These are phyloP conservation scores for Strongylocentrotus purpuratus DNA, from an alignment of 35 echinoderm and acorn worm species.

Conservation along the genomic window DNA sequence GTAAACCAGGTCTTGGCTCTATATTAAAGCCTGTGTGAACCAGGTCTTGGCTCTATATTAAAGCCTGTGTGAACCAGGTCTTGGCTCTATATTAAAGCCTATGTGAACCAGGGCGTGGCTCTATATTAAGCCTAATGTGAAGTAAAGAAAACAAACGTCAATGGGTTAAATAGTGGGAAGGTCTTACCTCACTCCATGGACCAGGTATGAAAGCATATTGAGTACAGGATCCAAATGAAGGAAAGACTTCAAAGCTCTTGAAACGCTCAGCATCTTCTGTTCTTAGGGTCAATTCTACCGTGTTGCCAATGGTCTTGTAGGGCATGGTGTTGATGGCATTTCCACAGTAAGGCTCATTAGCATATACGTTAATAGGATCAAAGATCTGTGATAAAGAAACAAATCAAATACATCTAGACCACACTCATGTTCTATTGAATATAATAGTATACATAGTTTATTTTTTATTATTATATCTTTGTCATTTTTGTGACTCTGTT, in stretches of 20 bases:
- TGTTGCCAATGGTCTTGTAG: conserved; percentile 19
- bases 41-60: too few relatives aligned
- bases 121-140: neutral
- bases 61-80: too few relatives aligned
- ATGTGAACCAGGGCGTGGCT: too few relatives aligned
- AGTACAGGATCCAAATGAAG: conserved; percentile 12
- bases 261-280: neutral
- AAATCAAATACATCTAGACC: neutral
- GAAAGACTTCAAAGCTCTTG: neutral
- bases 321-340: neutral
- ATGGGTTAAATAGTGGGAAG: neutral
- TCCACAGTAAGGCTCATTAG: conserved; percentile 33
- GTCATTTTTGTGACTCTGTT: too few relatives aligned
- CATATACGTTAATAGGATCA: neutral
- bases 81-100: too few relatives aligned
- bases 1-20: too few relatives aligned
- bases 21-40: too few relatives aligned
- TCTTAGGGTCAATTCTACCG: neutral
- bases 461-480: too few relatives aligned
- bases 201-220: conserved; percentile 7
- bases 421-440: too few relatives aligned
- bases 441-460: too few relatives aligned
- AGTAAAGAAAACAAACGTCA: neutral
- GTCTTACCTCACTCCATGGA: conserved; percentile 45
- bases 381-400: neutral